Percentiles rank a stretch among this genome's conserved stretches.
phyloP scores from a whole-genome alignment of 2,113 vertebrate species.

The Psittacula cyanocephala region DNA sequence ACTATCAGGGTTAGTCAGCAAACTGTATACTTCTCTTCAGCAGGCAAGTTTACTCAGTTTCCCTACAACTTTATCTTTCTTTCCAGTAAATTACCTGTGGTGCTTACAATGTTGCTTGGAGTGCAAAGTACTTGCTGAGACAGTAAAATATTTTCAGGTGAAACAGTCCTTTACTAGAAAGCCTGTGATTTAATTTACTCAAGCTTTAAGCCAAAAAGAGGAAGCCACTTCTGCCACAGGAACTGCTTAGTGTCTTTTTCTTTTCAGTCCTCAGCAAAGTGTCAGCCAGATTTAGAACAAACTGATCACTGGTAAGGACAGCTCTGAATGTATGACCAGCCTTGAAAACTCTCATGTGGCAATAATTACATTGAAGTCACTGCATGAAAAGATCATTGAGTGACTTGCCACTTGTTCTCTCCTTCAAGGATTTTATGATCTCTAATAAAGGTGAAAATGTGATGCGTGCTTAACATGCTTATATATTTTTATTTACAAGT shows the following conservation, averaged over 20 bases:
- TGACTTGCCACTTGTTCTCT: background rate
- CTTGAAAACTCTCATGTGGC: background rate
- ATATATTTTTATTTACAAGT: background rate
- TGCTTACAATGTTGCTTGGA: background rate
- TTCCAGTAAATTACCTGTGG: background rate
- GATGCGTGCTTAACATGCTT: accelerated
- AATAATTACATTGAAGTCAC: background rate
- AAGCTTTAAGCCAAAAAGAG: background rate
- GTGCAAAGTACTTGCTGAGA: background rate
- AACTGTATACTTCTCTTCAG: background rate
- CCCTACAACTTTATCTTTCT: background rate
- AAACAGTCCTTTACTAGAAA: background rate
- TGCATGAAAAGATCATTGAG: background rate
- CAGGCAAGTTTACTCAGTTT: background rate
- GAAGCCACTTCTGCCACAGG: background rate
- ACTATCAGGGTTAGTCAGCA: background rate
- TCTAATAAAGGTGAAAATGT: background rate
- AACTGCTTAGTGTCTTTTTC: background rate
- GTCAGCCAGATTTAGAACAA: background rate
- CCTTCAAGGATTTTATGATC: background rate
- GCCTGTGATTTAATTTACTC: background rate
- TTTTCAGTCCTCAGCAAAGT: background rate
- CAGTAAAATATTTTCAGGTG: background rate
- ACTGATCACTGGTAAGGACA: background rate
- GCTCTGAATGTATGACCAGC: background rate